Conservation (phyloP, 2,888 invertebrate species). For the Ectropis crepuscularia region DNA sequence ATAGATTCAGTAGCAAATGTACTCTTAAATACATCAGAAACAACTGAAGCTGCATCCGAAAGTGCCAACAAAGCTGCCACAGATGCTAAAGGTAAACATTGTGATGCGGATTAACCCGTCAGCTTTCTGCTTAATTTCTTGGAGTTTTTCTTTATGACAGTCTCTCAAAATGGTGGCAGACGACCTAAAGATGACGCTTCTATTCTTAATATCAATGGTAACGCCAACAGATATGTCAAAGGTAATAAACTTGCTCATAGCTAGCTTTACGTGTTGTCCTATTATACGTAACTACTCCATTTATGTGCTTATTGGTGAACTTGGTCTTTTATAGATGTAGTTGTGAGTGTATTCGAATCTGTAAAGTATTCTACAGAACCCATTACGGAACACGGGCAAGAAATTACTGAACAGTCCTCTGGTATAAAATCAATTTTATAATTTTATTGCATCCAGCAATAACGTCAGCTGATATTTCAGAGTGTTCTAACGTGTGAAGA, state of each 20-base stretch:
- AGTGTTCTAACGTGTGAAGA: slow-evolving; percentile 11
- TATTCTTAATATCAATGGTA: slow-evolving; percentile 33
- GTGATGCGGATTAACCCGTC: slow-evolving; percentile 25
- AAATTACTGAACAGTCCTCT: slow-evolving; percentile 46
- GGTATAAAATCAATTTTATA: slow-evolving; percentile 52
- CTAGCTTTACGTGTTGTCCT: slow-evolving; percentile 19
- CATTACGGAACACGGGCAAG: slow-evolving; percentile 42
- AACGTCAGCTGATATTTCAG: slow-evolving; percentile 7
- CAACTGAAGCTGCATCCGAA: slow-evolving; percentile 43
- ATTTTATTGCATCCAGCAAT: background rate
- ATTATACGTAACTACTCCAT: slow-evolving; percentile 21
- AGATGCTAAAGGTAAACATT: slow-evolving; percentile 49
- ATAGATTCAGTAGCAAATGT: slow-evolving; percentile 62
- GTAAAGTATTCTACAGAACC: slow-evolving; percentile 44
- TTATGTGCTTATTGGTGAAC: slow-evolving; percentile 11
- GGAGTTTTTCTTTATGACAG: slow-evolving; percentile 43
- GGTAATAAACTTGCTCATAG: slow-evolving; percentile 38
- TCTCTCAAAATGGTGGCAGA: slow-evolving; percentile 37
- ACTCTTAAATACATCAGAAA: slow-evolving; percentile 48
- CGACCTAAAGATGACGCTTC: slow-evolving; percentile 26
- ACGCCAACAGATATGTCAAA: slow-evolving; percentile 39
- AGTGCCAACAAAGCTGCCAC: slow-evolving; percentile 45
- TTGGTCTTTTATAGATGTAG: slow-evolving; percentile 50
- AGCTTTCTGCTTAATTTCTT: slow-evolving; percentile 39
- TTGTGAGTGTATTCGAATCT: slow-evolving; percentile 47